Evolutionary conservation across 64 coral and sea anemone genomes (phyloP).

Genomic region (Montipora foliosa): DNA sequence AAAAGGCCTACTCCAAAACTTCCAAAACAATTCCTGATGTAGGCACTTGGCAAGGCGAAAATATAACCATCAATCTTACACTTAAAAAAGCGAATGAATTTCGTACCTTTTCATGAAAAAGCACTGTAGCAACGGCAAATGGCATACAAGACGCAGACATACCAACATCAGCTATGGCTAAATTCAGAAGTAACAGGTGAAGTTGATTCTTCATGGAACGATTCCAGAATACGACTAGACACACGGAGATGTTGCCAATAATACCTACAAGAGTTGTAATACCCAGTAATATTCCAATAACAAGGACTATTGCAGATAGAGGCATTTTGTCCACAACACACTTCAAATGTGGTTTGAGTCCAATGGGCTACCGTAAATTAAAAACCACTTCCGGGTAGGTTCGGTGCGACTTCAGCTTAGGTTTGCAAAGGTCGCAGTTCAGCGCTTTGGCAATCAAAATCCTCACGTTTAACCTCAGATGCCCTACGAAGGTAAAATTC

Average conservation of each 20-base stretch:
- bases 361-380: not conserved
- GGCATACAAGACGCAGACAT: constrained; percentile 97
- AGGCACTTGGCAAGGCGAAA: too few species aligned
- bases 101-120: constrained; percentile 84
- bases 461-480: too few species aligned
- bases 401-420: not conserved
- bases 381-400: too few species aligned
- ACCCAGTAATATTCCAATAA: constrained; percentile 90
- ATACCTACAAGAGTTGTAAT: constrained; percentile 90
- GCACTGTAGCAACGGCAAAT: constrained; percentile 88
- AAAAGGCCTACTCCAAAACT: too few species aligned
- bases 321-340: not conserved
- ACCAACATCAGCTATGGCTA: constrained; percentile 94
- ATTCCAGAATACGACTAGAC: constrained; percentile 92
- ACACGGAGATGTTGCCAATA: constrained; percentile 89
- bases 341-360: not conserved
- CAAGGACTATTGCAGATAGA: constrained; percentile 56
- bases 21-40: too few species aligned
- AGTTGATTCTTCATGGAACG: constrained; percentile 82
- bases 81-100: too few species aligned
- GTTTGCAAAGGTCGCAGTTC: not conserved
- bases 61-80: too few species aligned
- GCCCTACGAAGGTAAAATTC: too few species aligned
- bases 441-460: too few species aligned
- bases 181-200: constrained; percentile 80